Evolutionary conservation across 2,113 vertebrate genomes (phyloP).

Genomic region (Channa argus): DNA sequence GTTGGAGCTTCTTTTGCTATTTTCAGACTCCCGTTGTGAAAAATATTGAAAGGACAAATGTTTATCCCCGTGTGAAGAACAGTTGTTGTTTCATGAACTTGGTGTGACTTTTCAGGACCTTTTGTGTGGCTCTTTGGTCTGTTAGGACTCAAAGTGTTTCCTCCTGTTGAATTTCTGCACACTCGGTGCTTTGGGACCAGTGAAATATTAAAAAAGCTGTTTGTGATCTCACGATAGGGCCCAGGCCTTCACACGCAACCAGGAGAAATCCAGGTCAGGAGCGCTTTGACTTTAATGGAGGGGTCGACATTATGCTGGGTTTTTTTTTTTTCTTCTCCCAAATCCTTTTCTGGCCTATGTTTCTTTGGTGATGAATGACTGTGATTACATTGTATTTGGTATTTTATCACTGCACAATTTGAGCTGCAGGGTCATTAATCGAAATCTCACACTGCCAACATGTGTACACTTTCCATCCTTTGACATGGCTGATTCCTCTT

Average conservation of each 20-base stretch:
- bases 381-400: constrained; percentile 44
- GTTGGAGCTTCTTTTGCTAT: background rate
- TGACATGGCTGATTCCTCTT: constrained; percentile 34
- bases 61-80: constrained; percentile 15
- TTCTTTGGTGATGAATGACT: constrained; percentile 39
- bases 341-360: constrained; percentile 19
- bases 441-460: constrained; percentile 45
- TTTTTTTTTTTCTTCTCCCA: constrained; percentile 1
- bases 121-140: constrained; percentile 51
- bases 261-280: constrained; percentile 82
- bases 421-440: constrained; percentile 45
- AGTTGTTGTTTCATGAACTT: constrained; percentile 51
- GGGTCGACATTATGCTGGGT: constrained; percentile 40
- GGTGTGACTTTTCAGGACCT: constrained; percentile 65
- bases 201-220: constrained; percentile 80
- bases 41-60: background rate
- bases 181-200: constrained; percentile 63
- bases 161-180: constrained; percentile 65
- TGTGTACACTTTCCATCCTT: constrained; percentile 34
- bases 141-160: constrained; percentile 62
- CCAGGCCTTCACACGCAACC: constrained; percentile 81
- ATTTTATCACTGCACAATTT: constrained; percentile 42
- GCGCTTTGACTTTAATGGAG: constrained; percentile 50
- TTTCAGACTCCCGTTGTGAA: background rate
- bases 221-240: constrained; percentile 76